Base-by-base conservation (phyloP, 2,888 invertebrate genomes). In the Formica aserva region DNA sequence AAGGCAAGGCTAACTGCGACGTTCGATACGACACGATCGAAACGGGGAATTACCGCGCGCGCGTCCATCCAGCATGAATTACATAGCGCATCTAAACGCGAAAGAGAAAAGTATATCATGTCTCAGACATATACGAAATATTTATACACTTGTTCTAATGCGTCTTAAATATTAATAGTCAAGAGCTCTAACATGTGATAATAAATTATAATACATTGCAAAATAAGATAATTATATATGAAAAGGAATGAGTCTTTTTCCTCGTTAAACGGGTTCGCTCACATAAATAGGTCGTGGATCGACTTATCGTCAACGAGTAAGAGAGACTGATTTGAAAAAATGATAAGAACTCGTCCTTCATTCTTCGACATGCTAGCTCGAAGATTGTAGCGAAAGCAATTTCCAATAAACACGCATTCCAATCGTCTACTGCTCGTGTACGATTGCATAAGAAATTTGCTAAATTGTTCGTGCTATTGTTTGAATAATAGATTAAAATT, bases 1-100 rank as follows among this genome's bases (percentile, higher is more conserved):
- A 86, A 92, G 88, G 77, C 85, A 81, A 82, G 82, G 85, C 85
- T 88, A 92, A 87, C 85, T 84, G 85, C 82, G 45, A 45, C 85
- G 87, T 65, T 91, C 91, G 85, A 90, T 91, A 89, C 65, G 84
- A 80, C 81, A 76, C 26, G 48, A 22, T 57, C 55, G 57, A 75
- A 67, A 75, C 76, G 74, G 84, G 75, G 60, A 67, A 67, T 76
- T 76, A 29, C 15, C 22, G 32, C 35, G 52, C 8, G n/a, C 52
- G n/a, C 52, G 29, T 15, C 11, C 63, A 26, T 38, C 22, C 26
- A n/a, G 38, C 38, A 26, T n/a, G 11, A 77, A 67, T 67, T 77
- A 45, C n/a, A 48, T 11, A 67, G 22, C 18, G 18, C 29, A 52
- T 2, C 13, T 55, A 38, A 77, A 67, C 26, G 41, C 13, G 1